Base-by-base conservation (phyloP, 2,888 invertebrate genomes). In the Caenorhabditis sinica region DNA sequence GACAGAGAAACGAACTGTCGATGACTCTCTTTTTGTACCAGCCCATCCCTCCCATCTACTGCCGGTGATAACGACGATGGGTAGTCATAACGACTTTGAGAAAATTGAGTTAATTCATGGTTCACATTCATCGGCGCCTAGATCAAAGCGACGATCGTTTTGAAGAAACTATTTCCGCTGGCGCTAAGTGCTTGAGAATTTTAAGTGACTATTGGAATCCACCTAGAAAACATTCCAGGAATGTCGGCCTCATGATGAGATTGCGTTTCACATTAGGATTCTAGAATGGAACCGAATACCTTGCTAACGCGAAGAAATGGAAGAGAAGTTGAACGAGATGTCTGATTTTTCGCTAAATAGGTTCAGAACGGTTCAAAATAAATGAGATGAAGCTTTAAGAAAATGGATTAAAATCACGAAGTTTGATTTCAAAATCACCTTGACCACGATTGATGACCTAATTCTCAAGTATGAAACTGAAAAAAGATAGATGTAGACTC, bases 21-120 rank as follows among this genome's bases (percentile, higher is more conserved):
- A 49, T 17, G 56, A 43, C 30, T 43, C 60, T 45, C 36, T 51
- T 60, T 68, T 49, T 76, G 60, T 56, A 69, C 45, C 60, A 36
- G 61, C 68, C 60, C 49, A 33, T 65, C 65, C 43, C 65, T 56
- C 56, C 56, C 49, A 33, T 69, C 56, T 49, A 60, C 20, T 76
- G 60, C 60, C 58, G 68, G 20, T 58, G 75, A 75, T 75, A 75
- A 75, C 75, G 58, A 30, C 66, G 43, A 45, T 56, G 75, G 53
- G 28, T 40, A 58, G 72, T 28, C 53, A 53, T 40, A 63, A 53
- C 65, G 63, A 53, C 43, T 30, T 73, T 40, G n/a, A 20, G n/a
- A 36, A n/a, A n/a, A 74, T 65, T 65, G 53, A 65, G 51, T 53
- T 51, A 63, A 40, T 76, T 75, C 25, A 65, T 53, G 58, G 33